Conservation (phyloP, 2,113 vertebrate genomes). For the Peromyscus maniculatus region DNA sequence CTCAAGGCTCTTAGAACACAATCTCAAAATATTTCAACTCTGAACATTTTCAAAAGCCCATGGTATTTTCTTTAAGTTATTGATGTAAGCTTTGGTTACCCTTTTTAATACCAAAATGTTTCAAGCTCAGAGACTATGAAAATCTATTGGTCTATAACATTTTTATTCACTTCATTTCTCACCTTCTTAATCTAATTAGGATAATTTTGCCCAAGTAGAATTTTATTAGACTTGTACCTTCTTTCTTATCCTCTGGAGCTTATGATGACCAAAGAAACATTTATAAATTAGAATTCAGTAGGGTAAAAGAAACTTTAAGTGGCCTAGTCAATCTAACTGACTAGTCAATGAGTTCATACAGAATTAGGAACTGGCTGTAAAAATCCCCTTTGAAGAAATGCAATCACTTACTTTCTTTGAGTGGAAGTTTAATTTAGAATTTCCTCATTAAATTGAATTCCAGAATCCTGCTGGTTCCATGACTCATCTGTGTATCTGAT, state of each 20-base stretch:
- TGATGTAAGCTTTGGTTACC: neutral
- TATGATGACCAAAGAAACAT: conserved; percentile 17
- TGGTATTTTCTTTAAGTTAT: conserved; percentile 18
- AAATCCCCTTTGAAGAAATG: neutral
- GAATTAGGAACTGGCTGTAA: conserved; percentile 18
- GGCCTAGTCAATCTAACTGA: neutral
- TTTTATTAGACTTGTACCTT: conserved; percentile 11
- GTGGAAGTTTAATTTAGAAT: conserved; percentile 13
- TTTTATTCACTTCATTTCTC: conserved; percentile 7
- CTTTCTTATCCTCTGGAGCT: conserved; percentile 26
- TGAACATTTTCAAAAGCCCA: conserved; percentile 20
- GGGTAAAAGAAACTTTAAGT: conserved; percentile 45
- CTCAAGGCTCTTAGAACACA: neutral
- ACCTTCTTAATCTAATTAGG: conserved; percentile 27
- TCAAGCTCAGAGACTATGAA: conserved; percentile 39
- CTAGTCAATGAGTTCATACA: neutral
- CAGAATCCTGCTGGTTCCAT: conserved; percentile 13
- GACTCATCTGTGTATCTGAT: conserved; percentile 28
- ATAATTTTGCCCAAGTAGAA: neutral
- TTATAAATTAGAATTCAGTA: neutral
- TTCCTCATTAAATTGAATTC: conserved; percentile 42
- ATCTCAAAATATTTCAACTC: conserved; percentile 32
- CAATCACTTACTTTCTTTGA: conserved; percentile 40
- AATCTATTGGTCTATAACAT: neutral
- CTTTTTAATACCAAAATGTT: neutral